These are phyloP conservation scores for Anastrepha obliqua DNA, from an alignment of 1,140 invertebrate genomes.

Conservation along the genomic window DNA sequence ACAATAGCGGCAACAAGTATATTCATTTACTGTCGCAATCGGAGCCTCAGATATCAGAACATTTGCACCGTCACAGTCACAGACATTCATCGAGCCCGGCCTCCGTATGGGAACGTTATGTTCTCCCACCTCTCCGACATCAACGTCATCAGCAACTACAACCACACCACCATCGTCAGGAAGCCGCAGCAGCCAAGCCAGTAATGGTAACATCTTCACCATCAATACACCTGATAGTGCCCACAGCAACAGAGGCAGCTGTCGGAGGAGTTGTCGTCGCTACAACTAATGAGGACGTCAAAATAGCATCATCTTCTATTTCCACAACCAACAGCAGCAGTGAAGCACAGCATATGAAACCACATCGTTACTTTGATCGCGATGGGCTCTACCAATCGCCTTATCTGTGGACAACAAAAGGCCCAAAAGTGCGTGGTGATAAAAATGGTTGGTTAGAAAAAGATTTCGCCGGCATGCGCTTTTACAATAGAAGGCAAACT, in stretches of 20 bases:
- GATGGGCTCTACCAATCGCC: conserved; percentile 22
- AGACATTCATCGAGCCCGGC: not conserved
- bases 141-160: conserved; percentile 1
- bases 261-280: not conserved
- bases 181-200: not conserved
- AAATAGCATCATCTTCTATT: not conserved
- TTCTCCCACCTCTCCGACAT: not conserved
- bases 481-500: not conserved
- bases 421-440: not conserved
- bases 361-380: conserved; percentile 15
- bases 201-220: not conserved
- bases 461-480: not conserved
- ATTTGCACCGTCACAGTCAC: conserved; percentile 26
- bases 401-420: conserved; percentile 14
- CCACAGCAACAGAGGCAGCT: not conserved
- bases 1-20: conserved; percentile 1
- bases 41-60: not conserved
- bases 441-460: not conserved
- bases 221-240: not conserved
- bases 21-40: not conserved
- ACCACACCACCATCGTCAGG: not conserved
- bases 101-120: not conserved
- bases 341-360: not conserved
- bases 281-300: not conserved
- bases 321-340: not conserved